phyloP scores from a whole-genome alignment of 2,888 invertebrate genomes.

The Metacarcinus magister region DNA sequence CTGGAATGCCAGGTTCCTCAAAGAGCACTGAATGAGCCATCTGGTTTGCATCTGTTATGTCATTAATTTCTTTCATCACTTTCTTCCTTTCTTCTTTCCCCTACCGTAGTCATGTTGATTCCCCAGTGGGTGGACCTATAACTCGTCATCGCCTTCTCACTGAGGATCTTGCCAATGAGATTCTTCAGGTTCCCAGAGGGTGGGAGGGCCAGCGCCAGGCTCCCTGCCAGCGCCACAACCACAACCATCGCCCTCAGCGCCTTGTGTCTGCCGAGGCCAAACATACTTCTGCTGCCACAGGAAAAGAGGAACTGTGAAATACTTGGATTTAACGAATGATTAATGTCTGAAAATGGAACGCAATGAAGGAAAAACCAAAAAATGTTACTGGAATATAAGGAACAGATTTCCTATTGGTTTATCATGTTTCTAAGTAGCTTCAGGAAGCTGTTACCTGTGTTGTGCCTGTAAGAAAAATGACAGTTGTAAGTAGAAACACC shows the following conservation, averaged over 20 bases:
- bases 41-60: background rate
- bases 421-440: background rate
- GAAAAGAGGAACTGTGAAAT: constrained; percentile 63
- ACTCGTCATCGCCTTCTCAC: background rate
- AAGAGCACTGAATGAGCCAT: background rate
- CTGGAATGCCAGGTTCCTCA: background rate
- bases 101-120: constrained; percentile 58
- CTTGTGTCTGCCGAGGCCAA: background rate
- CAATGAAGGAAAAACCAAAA: background rate
- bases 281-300: constrained; percentile 83
- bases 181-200: background rate
- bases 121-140: constrained; percentile 50
- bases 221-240: background rate
- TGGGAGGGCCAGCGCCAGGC: background rate
- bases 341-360: background rate
- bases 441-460: background rate
- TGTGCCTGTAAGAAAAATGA: background rate
- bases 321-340: background rate
- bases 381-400: background rate
- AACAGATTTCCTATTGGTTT: background rate
- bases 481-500: background rate
- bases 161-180: background rate
- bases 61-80: background rate
- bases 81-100: background rate
- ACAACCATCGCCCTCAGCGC: background rate